Percentiles rank a stretch among this genome's conserved stretches.
Conservation (phyloP, 2,888 invertebrate genomes). For the Germaria angustata region DNA sequence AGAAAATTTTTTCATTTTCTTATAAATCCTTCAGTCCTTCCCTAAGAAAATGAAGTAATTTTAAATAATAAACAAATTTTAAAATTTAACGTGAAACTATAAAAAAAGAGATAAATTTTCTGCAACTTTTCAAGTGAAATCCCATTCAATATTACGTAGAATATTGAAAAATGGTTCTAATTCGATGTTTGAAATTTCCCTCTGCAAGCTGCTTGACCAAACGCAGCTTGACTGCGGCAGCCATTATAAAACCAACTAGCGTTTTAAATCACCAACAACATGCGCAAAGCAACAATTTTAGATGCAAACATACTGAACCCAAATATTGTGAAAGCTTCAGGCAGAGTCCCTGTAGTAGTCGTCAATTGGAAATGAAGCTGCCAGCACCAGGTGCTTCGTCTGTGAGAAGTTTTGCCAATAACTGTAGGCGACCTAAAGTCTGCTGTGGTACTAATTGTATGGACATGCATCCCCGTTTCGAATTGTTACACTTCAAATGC, state of each 20-base stretch:
- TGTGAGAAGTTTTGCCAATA: background rate
- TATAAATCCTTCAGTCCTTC: too few species aligned
- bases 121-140: too few species aligned
- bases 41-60: background rate
- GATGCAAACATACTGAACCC: background rate
- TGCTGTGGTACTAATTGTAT: constrained; percentile 57
- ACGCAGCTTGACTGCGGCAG: background rate
- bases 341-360: background rate
- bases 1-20: too few species aligned
- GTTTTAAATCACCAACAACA: background rate
- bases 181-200: background rate
- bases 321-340: constrained; percentile 29
- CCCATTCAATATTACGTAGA: too few species aligned
- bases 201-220: background rate
- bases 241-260: background rate
- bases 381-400: background rate
- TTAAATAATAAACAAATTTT: background rate
- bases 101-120: too few species aligned
- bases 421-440: background rate
- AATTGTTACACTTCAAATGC: constrained; percentile 74
- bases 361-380: background rate
- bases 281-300: background rate
- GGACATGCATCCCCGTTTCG: constrained; percentile 71
- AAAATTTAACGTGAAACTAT: background rate
- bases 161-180: background rate